Conservation (phyloP, 1,140 invertebrate species). For the Stenopsyche tienmushanensis region DNA sequence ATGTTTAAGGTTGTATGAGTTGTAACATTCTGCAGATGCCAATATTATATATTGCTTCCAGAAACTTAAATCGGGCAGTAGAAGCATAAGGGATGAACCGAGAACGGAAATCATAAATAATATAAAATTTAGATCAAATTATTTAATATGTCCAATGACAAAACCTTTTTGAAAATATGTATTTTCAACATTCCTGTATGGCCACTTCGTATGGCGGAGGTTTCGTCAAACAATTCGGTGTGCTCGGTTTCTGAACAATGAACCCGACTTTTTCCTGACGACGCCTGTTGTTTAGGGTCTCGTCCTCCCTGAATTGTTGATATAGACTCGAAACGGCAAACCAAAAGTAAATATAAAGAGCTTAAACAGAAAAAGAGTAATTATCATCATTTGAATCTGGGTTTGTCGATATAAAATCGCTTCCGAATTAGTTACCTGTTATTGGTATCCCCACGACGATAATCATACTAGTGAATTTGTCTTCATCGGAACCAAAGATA, state of each 20-base stretch:
- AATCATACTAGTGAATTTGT: not conserved
- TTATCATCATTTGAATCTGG: not conserved
- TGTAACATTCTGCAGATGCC: no score
- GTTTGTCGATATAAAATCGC: not conserved
- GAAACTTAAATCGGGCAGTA: no score
- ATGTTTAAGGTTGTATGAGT: no score
- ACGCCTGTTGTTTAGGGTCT: not conserved
- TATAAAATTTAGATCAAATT: not conserved
- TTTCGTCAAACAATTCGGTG: no score
- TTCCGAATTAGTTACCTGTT: no score
- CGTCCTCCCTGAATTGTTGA: not conserved
- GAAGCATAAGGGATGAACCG: no score
- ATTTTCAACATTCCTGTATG: not conserved
- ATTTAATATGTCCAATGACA: not conserved
- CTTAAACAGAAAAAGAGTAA: not conserved
- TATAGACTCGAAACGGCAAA: not conserved
- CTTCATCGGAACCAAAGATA: not conserved
- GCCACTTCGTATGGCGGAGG: not conserved
- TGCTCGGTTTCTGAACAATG: no score
- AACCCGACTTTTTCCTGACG: not conserved
- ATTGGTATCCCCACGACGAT: not conserved
- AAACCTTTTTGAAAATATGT: not conserved
- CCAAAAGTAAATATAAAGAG: not conserved
- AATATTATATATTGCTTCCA: no score
- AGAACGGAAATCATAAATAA: not conserved